phyloP scores from a whole-genome alignment of 2,888 invertebrate species.

The Bruchidius siliquastri region DNA sequence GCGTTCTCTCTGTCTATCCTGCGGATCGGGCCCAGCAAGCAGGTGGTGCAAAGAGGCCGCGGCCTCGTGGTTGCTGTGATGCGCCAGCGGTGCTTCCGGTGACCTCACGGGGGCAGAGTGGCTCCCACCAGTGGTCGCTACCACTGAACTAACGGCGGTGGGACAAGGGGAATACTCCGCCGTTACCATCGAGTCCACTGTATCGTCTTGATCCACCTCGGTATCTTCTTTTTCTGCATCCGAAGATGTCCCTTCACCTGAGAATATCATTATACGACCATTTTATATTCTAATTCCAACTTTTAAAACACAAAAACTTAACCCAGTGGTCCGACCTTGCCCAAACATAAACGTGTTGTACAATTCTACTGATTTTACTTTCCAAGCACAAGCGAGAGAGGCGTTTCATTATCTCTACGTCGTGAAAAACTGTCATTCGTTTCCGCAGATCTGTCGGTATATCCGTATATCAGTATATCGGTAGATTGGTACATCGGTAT shows the following conservation, averaged over 20 bases:
- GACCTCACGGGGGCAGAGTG: conserved; percentile 12
- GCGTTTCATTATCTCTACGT: no score
- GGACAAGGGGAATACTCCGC: neutral
- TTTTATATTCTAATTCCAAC: neutral
- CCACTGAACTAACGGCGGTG: neutral
- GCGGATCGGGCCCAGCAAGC: conserved; percentile 53
- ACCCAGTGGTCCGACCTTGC: no score
- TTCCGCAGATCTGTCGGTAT: no score
- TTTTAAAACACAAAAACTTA: no score
- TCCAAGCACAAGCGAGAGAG: no score
- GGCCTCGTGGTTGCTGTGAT: conserved; percentile 46
- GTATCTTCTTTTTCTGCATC: conserved; percentile 40
- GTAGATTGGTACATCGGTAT: no score
- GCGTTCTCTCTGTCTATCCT: conserved; percentile 62
- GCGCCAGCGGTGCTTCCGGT: conserved; percentile 24
- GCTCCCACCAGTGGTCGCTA: neutral
- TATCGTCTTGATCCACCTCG: conserved; percentile 59
- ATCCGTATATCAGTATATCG: no score
- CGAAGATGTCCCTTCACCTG: conserved; percentile 37
- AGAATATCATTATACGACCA: conserved; percentile 2
- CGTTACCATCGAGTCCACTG: conserved; percentile 60
- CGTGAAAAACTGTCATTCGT: no score
- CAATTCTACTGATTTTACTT: no score
- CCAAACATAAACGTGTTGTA: no score
- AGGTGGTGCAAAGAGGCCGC: conserved; percentile 60